Evolutionary conservation across 2,797 vertebrate genomes (phyloP).

Genomic region (Poecile montanus): DNA sequence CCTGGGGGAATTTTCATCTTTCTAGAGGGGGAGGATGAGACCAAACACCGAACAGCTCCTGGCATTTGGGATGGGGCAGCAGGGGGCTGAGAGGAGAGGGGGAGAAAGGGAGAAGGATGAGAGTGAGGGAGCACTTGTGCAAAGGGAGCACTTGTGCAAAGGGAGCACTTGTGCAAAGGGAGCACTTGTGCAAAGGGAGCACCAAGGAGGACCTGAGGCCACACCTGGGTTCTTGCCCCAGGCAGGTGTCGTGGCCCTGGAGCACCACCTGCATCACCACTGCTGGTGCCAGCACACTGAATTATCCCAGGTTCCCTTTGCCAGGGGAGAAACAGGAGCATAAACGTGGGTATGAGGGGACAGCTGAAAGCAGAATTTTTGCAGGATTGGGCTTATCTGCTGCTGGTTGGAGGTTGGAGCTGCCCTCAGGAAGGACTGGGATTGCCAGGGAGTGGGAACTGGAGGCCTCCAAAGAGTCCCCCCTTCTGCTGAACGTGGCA

Average conservation of each 20-base stretch:
- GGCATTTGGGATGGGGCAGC: not conserved
- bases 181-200: not conserved
- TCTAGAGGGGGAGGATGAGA: not conserved
- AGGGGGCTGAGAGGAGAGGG: not conserved
- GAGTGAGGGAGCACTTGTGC: not conserved
- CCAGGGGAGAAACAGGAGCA: not conserved
- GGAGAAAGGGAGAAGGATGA: not conserved
- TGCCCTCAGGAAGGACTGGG: not conserved
- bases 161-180: not conserved
- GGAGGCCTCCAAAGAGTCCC: not conserved
- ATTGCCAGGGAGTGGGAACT: not conserved
- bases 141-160: not conserved
- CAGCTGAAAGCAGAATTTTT: not conserved
- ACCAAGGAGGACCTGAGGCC: not conserved
- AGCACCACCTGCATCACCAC: accelerated
- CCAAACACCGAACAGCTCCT: not conserved
- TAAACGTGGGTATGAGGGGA: not conserved
- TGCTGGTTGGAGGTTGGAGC: not conserved
- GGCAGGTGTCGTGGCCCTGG: accelerated
- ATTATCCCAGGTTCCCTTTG: not conserved
- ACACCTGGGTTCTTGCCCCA: not conserved
- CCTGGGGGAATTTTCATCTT: not conserved
- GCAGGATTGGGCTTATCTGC: not conserved
- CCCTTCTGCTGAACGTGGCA: not conserved
- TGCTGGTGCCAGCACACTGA: not conserved